These are phyloP conservation scores for Clivina fossor DNA, from an alignment of 2,888 invertebrate species.

Conservation along the genomic window DNA sequence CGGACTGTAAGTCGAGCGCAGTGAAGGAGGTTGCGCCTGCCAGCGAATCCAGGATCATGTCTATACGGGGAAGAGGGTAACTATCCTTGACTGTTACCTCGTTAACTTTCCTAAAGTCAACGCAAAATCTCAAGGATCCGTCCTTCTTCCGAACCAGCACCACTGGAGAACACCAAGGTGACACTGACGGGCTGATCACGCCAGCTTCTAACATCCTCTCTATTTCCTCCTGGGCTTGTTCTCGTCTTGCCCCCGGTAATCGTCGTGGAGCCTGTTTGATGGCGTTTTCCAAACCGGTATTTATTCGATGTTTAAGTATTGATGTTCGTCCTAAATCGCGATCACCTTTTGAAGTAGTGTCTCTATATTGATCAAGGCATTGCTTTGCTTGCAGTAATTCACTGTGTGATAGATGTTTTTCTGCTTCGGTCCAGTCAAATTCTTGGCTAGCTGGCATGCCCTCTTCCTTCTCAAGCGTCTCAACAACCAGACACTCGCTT, in stretches of 20 bases:
- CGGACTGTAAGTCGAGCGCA: not conserved
- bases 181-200: slow-evolving; percentile 3
- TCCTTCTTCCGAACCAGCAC: not conserved
- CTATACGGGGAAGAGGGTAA: not conserved
- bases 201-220: not conserved
- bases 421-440: too few species aligned
- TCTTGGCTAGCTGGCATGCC: too few species aligned
- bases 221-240: not conserved
- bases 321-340: too few species aligned
- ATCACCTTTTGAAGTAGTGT: too few species aligned
- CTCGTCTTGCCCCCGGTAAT: not conserved
- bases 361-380: too few species aligned
- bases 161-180: slow-evolving; percentile 7
- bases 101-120: not conserved
- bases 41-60: not conserved
- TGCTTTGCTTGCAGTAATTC: too few species aligned
- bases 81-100: slow-evolving; percentile 5
- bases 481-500: too few species aligned
- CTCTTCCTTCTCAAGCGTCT: too few species aligned
- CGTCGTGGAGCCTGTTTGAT: not conserved
- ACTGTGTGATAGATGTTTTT: too few species aligned
- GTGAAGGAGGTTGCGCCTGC: not conserved
- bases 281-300: not conserved
- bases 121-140: not conserved
- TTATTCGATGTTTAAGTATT: too few species aligned